Evolutionary conservation across 1,140 invertebrate genomes (phyloP).

Genomic region (Drosophila malerkotliana): DNA sequence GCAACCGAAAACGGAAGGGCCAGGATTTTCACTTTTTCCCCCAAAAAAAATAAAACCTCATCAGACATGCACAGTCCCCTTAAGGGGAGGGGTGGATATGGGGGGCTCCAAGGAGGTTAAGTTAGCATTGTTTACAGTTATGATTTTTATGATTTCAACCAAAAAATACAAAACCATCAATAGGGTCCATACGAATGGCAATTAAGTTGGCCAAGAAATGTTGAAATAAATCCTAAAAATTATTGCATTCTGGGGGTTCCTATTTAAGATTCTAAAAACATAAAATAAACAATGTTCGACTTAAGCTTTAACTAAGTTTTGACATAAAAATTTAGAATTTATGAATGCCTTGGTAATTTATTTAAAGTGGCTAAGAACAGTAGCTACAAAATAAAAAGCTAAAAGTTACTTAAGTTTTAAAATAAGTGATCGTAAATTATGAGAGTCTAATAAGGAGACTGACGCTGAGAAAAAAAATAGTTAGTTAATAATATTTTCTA

Average conservation of each 20-base stretch:
- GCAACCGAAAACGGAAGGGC: conserved; percentile 39
- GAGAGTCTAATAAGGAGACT: too few species aligned
- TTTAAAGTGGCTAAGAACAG: not conserved
- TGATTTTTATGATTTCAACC: conserved; percentile 77
- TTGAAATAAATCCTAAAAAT: not conserved
- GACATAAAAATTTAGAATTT: not conserved
- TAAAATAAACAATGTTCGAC: not conserved
- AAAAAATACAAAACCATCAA: not conserved
- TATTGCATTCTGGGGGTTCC: not conserved
- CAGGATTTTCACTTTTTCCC: conserved; percentile 56
- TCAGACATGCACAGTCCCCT: conserved; percentile 74
- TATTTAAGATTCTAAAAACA: not conserved
- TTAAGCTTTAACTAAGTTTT: not conserved
- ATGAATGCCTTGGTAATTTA: not conserved
- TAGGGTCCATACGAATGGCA: conserved; percentile 1
- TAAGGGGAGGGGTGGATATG: conserved; percentile 1
- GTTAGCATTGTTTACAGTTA: conserved; percentile 64
- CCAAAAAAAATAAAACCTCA: conserved; percentile 48
- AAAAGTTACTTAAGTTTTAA: not conserved
- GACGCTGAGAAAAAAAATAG: too few species aligned
- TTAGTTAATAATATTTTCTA: too few species aligned
- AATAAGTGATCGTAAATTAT: too few species aligned
- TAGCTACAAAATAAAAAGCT: not conserved
- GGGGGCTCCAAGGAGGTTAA: not conserved
- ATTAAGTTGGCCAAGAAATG: not conserved